A percentile compares a stretch with the other conserved stretches of the same genome.
Evolutionary conservation across 2,888 invertebrate species (phyloP).

Genomic region (Ctena decussata): DNA sequence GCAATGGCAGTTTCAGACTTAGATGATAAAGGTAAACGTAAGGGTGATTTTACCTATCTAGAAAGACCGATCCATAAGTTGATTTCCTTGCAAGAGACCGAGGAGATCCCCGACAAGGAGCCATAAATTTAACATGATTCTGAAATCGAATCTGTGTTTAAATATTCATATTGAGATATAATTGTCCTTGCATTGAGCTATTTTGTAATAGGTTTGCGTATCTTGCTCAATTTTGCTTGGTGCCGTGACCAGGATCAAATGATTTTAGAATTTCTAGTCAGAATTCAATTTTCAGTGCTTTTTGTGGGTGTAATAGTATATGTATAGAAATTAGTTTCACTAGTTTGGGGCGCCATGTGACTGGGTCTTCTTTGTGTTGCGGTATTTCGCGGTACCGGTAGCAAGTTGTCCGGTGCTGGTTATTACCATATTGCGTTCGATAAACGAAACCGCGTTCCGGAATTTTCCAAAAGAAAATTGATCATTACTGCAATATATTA

Average conservation of each 20-base stretch:
- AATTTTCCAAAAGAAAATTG: neutral
- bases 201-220: neutral
- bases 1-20: conserved; percentile 23
- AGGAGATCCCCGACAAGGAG: conserved; percentile 28
- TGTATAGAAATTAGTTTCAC: too few relatives aligned
- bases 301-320: too few relatives aligned
- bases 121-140: neutral
- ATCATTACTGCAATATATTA: neutral
- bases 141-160: neutral
- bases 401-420: neutral
- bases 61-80: conserved; percentile 52
- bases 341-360: too few relatives aligned
- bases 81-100: conserved; percentile 34
- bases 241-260: neutral
- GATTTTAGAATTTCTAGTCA: too few relatives aligned
- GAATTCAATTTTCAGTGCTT: too few relatives aligned
- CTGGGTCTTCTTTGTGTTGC: too few relatives aligned
- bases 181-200: neutral
- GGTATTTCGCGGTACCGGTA: too few relatives aligned
- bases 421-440: neutral
- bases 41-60: neutral
- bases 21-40: conserved; percentile 26
- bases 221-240: neutral
- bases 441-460: neutral
- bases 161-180: neutral